phyloP scores from a whole-genome alignment of 2,797 vertebrate species.

The Phataginus tetradactyla region DNA sequence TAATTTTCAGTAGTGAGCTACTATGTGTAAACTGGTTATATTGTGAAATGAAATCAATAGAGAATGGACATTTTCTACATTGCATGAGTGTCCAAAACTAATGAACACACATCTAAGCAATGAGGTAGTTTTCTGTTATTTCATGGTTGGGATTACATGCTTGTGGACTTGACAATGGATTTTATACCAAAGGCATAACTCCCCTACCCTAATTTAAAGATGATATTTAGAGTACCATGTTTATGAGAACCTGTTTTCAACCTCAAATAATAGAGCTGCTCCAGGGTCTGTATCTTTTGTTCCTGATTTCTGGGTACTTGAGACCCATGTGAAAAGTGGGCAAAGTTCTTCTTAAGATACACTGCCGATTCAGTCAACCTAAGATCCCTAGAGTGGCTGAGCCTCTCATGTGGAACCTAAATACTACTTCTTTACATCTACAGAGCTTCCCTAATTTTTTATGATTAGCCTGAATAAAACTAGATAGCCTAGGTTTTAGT shows the following conservation, averaged over 20 bases:
- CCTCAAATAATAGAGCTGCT: not conserved
- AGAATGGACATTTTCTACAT: not conserved
- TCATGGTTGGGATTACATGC: not conserved
- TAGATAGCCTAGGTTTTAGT: not conserved
- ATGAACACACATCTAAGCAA: not conserved
- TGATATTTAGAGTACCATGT: not conserved
- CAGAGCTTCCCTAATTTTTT: not conserved
- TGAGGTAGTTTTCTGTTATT: not conserved
- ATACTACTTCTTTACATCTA: not conserved
- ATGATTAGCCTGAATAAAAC: not conserved
- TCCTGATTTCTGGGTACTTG: not conserved
- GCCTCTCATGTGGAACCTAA: not conserved
- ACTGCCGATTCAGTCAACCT: not conserved
- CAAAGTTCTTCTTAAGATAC: not conserved
- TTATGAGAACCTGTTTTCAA: not conserved
- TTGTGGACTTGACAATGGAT: not conserved
- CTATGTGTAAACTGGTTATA: not conserved
- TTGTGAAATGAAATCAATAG: not conserved
- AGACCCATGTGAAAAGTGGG: not conserved
- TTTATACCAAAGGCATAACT: not conserved
- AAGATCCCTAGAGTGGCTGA: not conserved
- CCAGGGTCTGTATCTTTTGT: not conserved
- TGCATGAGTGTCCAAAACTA: not conserved
- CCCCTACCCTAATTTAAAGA: not conserved
- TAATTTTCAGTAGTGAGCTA: not conserved